Base-by-base conservation (phyloP, 2,888 invertebrate species). In the Heliconius aoede region DNA sequence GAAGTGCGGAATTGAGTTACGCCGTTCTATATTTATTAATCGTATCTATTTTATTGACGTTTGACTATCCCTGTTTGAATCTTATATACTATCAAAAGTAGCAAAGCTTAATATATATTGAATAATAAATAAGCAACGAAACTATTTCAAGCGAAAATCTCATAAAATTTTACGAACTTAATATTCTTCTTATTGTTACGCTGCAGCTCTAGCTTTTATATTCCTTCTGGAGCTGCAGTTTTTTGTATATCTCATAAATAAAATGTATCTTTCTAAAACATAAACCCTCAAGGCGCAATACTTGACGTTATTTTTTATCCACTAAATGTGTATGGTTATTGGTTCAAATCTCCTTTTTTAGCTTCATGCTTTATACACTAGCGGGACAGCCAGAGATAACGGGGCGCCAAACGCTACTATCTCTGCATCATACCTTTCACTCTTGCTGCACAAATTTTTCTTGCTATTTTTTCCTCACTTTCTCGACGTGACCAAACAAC, bases 151-250 rank as follows among this genome's bases (percentile, higher is more conserved):
- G 36, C n/a, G 36, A 36, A 36, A 65, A 3, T 65, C 11, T 60
- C 18, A 60, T 36, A 60, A 72, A 72, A 36, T 58, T 71, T 55
- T 30, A 55, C n/a, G 55, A 69, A 67, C 26, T 55, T 21, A 46
- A 69, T 46, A 26, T 46, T 26, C 21, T 28, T 28, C 21, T 55
- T 69, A 24, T 69, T 69, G 21, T 30, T 58, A 28, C 1, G 11
- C n/a, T 58, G 55, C 18, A 32, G 26, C 21, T 60, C 40, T 60
- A 58, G 26, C 36, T 58, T 58, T 72, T 60, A 71, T 71, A 11
- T 32, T 32, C 15, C 24, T 60, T 32, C 36, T 40, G 46, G 30
- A 18, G 36, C 32, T 32, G 1, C 15, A 32, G 36, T 32, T 71
- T 32, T 32, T 55, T 11, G 4, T n/a, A 36, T 7, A 24, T 32